These are phyloP conservation scores for Elaphurus davidianus DNA, from an alignment of 2,113 vertebrate species.

Conservation along the genomic window DNA sequence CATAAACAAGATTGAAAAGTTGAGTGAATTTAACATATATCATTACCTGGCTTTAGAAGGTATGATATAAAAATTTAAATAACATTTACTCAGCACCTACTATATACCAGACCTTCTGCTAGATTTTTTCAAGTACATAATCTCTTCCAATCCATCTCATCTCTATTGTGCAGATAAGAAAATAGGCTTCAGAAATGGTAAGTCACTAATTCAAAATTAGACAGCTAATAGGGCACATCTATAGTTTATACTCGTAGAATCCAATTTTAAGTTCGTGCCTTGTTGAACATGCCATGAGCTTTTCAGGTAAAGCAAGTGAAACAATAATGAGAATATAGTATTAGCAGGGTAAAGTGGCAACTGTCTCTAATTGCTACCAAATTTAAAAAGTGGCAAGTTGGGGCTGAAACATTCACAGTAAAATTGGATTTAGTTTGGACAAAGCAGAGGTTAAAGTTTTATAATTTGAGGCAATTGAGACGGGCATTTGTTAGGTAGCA, in stretches of 20 bases:
- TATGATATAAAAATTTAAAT: background rate
- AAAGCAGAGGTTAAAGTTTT: background rate
- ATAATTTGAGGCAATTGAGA: background rate
- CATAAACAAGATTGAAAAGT: background rate
- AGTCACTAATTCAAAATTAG: background rate
- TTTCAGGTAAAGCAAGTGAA: background rate
- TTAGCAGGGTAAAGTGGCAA: background rate
- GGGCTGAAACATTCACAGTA: background rate
- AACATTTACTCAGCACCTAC: slow-evolving; percentile 9
- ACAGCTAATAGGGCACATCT: background rate
- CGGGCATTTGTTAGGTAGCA: background rate
- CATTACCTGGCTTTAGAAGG: background rate
- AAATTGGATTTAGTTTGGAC: background rate
- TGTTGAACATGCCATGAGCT: background rate
- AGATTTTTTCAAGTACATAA: background rate
- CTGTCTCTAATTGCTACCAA: background rate
- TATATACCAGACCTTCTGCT: background rate
- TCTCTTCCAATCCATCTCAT: background rate
- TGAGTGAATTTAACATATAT: background rate
- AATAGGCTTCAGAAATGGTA: background rate
- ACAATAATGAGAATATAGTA: background rate
- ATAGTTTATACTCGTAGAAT: background rate
- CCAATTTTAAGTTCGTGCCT: background rate
- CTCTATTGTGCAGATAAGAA: background rate
- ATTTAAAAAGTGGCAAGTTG: background rate